Conservation (phyloP, 2,113 vertebrate genomes). For the Furnarius figulus region DNA sequence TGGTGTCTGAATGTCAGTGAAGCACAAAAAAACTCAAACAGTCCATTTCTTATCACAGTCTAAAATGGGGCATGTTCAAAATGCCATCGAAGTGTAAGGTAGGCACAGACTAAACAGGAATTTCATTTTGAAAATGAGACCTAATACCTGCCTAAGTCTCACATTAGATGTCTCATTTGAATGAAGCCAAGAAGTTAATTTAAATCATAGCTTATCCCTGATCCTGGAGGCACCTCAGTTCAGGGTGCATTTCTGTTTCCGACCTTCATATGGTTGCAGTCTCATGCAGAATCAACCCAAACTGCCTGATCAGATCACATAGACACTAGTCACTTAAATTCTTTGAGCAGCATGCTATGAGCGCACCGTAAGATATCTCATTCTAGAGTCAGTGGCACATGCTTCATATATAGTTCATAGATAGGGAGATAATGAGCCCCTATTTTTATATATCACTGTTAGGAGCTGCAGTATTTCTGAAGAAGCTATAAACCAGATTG, state of each 20-base stretch:
- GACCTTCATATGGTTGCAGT: not conserved
- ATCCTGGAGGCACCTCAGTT: not conserved
- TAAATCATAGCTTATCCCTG: not conserved
- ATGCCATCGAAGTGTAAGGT: not conserved
- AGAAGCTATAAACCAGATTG: not conserved
- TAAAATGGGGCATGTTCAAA: not conserved
- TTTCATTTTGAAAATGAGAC: not conserved
- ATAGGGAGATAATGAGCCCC: not conserved
- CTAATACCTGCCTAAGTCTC: not conserved
- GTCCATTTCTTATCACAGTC: not conserved
- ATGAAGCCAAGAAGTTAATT: not conserved
- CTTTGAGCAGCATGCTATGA: not conserved
- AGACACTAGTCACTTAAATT: not conserved
- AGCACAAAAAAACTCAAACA: not conserved
- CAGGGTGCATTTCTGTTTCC: not conserved
- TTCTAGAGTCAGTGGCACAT: not conserved
- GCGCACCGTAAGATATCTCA: not conserved
- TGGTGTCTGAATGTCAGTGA: not conserved
- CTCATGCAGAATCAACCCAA: not conserved
- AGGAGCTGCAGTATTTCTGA: not conserved
- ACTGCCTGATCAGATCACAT: not conserved
- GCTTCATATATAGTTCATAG: not conserved
- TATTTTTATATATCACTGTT: not conserved
- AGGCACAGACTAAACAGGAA: not conserved
- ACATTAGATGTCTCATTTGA: not conserved